These are phyloP conservation scores for Maniola jurtina DNA, from an alignment of 1,140 invertebrate genomes.

Conservation along the genomic window DNA sequence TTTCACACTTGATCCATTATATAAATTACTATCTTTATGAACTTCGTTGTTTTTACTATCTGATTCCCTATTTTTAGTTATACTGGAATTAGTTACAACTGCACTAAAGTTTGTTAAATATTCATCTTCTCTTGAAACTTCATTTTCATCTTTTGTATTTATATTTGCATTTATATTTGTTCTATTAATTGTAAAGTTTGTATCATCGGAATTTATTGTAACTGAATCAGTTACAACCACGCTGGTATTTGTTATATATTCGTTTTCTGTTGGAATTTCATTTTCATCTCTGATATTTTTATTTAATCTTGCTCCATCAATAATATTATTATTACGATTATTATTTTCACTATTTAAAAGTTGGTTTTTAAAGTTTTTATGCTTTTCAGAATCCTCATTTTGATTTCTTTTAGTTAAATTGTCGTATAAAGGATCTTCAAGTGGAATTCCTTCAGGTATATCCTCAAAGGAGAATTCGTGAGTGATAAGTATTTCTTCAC, in stretches of 20 bases:
- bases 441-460: conserved; percentile 58
- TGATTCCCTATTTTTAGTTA: not conserved
- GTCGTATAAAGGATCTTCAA: conserved; percentile 64
- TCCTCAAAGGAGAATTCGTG: conserved; percentile 62
- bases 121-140: not conserved
- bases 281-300: not conserved
- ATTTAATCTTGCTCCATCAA: not conserved
- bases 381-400: conserved; percentile 6
- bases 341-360: not conserved
- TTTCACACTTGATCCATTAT: not conserved
- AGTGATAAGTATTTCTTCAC: conserved; percentile 53
- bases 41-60: not conserved
- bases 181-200: no score
- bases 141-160: not conserved
- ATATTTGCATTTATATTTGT: not conserved
- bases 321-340: not conserved
- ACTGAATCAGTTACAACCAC: not conserved
- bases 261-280: conserved; percentile 4
- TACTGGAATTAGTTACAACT: not conserved
- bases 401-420: conserved; percentile 46
- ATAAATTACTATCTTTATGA: not conserved
- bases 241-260: not conserved
- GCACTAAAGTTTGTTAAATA: not conserved
- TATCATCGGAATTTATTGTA: not conserved
- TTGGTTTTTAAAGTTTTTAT: not conserved